These are phyloP conservation scores for Entomyzon cyanotis DNA, from an alignment of 2,113 vertebrate species.

Conservation along the genomic window DNA sequence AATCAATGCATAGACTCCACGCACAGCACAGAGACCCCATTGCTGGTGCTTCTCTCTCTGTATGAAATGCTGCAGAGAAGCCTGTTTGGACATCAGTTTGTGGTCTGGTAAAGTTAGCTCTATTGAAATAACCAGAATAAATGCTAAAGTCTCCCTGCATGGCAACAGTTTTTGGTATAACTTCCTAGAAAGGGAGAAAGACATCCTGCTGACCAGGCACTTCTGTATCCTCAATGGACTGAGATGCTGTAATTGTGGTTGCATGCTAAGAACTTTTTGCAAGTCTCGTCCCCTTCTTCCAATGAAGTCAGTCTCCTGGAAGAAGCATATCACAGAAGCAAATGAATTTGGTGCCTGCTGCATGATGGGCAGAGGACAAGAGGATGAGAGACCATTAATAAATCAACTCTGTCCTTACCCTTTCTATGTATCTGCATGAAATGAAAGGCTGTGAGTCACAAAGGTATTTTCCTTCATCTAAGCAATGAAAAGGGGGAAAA, in stretches of 20 bases:
- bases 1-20: neutral
- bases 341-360: neutral
- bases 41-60: neutral
- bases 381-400: neutral
- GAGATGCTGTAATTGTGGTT: neutral
- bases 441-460: neutral
- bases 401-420: neutral
- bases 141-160: neutral
- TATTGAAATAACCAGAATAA: neutral
- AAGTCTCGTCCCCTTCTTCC: neutral
- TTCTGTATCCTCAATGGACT: neutral
- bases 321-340: neutral
- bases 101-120: neutral
- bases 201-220: neutral
- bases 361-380: neutral
- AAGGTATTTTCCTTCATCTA: neutral
- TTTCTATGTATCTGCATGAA: neutral
- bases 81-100: neutral
- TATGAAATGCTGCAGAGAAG: neutral
- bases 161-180: neutral
- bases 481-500: neutral
- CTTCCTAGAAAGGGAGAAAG: neutral
- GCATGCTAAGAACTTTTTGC: neutral
- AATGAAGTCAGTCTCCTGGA: neutral
- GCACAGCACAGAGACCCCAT: rapidly evolving